These are phyloP conservation scores for Chelonus insularis DNA, from an alignment of 1,140 invertebrate species.

Conservation along the genomic window DNA sequence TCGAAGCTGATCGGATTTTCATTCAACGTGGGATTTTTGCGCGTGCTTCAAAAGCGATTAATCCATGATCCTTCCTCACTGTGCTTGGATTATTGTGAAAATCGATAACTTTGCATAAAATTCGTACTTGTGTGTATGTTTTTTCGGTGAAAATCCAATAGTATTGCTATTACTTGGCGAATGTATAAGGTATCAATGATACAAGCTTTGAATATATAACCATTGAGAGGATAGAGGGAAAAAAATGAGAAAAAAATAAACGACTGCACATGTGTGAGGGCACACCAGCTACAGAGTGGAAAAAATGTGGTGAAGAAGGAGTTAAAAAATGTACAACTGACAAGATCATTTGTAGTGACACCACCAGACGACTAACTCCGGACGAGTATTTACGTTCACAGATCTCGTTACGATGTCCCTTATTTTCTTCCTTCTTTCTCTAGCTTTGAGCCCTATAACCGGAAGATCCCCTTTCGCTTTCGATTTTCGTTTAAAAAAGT, in stretches of 20 bases:
- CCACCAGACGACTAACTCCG: background rate
- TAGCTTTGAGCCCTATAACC: background rate
- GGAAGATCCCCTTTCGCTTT: conserved; percentile 19
- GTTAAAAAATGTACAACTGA: conserved; percentile 12
- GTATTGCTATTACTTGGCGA: background rate
- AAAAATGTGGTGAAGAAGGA: conserved; percentile 1
- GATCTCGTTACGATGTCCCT: conserved; percentile 12
- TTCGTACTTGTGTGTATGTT: conserved; percentile 6
- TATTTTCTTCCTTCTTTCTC: background rate
- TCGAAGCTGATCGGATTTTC: conserved; percentile 23
- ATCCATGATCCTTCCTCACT: conserved; percentile 21
- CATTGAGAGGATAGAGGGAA: too few species aligned
- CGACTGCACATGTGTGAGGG: too few species aligned
- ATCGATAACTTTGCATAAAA: conserved; percentile 22
- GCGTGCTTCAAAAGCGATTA: conserved; percentile 26
- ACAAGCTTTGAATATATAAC: too few species aligned
- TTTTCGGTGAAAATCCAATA: background rate
- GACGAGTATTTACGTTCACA: conserved; percentile 24
- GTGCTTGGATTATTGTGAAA: conserved; percentile 24
- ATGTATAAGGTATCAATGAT: too few species aligned
- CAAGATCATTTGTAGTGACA: conserved; percentile 19
- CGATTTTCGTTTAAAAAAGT: conserved; percentile 11
- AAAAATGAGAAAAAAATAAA: too few species aligned
- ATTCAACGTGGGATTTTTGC: conserved; percentile 25
- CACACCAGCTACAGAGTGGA: too few species aligned